Evolutionary conservation across 2,888 invertebrate species (phyloP), one percentile per base, ranked within the genome.

Genomic region (Athalia circularis): DNA sequence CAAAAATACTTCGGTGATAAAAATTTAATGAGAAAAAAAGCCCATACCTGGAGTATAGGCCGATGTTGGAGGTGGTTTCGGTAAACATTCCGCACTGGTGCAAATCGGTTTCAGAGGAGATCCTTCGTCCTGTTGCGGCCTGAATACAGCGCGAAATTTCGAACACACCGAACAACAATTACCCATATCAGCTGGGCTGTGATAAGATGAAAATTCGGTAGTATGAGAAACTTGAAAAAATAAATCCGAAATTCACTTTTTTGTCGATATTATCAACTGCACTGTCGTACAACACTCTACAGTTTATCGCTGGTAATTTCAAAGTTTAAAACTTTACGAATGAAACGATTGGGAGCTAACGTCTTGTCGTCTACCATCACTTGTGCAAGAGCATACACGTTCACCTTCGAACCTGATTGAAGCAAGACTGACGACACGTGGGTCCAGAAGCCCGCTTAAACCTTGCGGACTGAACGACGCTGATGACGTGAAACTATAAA

Each of bases 161-260:
- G 86, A 83, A 61, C 85, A 85, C 9, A 79, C 83, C 65, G 84
- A 88, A 79, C 87, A 90, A 77, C 87, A 87, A 78, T 88, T 90
- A 9, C 88, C 88, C 88, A 90, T 89, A 79, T 82, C 84, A 54
- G 6, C 54, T 54, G 29, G 29, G 29, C 29, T 29, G 29, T 29
- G 29, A 29, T 29, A 29, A 29, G 29, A 29, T 29, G 29, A 29
- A 29, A 29, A 29, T 29, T 29, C 2, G 29, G 29, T 29, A 29
- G 29, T 29, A 29, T 29, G 29, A 29, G 2, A 29, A 29, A 29
- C 29, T 29, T 29, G 2, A 29, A 29, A 29, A 29, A 29, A 29
- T 29, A 29, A 29, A 29, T 29, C 29, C 29, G 1, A 29, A 29
- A 2, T 29, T 29, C 29, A 29, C 29, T 29, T 29, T 29, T 29